Conservation (phyloP, 2,113 vertebrate genomes). For the Myotis davidii region DNA sequence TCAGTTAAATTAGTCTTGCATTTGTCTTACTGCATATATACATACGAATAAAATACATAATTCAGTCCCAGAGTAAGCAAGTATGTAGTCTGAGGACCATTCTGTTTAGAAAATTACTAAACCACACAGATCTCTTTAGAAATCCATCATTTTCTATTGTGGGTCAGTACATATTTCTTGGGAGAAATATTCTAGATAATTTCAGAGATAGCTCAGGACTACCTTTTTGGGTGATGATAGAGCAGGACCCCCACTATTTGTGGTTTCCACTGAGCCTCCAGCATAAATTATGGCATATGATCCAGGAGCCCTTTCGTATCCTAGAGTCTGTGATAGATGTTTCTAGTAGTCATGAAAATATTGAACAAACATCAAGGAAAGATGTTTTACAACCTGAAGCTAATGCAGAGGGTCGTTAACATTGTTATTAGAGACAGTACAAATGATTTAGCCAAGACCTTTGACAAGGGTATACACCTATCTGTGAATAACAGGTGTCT, state of each 20-base stretch:
- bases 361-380: conserved; percentile 87
- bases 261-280: conserved; percentile 68
- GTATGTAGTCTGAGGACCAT: neutral
- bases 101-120: neutral
- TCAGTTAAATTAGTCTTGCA: neutral
- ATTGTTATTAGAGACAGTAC: conserved; percentile 82
- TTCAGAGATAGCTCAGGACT: neutral
- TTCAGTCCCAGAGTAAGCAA: neutral
- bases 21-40: neutral
- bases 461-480: conserved; percentile 84
- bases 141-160: neutral
- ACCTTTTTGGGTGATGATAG: neutral
- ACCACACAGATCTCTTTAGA: neutral
- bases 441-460: conserved; percentile 84
- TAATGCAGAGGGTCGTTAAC: conserved; percentile 81
- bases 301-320: conserved; percentile 78
- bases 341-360: conserved; percentile 87
- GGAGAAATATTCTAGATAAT: neutral
- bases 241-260: conserved; percentile 16
- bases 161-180: neutral
- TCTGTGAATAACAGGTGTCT: conserved; percentile 79
- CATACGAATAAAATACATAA: neutral
- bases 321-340: conserved; percentile 83
- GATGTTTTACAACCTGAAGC: conserved; percentile 83
- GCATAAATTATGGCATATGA: conserved; percentile 74